Evolutionary conservation across 92 coral and sea anemone species (phyloP), one percentile per base, ranked within the genome.

Genomic region (Porites rus): DNA sequence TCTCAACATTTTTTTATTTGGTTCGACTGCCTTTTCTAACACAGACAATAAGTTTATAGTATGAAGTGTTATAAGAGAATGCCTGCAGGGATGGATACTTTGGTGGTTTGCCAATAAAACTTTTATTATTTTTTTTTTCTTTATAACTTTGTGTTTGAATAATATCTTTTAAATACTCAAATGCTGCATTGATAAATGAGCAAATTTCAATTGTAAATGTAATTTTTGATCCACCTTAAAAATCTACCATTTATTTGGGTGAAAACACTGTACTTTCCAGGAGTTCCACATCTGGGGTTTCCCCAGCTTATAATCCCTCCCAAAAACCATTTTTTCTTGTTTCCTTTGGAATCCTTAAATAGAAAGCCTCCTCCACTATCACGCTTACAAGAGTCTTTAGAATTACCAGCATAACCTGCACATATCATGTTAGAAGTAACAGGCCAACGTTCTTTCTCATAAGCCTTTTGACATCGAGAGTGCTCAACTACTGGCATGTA

Each of bases 271-370:
- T 93, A 97, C 82, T 97, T 97, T 17, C 98, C 99, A 13, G 93
- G 94, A 22, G 78, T 84, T 12, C 95, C 98, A 87, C 99, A 95
- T 59, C 61, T 79, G 8, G 99, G 98, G 64, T 95, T 82, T 4
- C 99, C 97, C 99, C 99, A 96, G 66, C 99, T 97, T 9, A 95
- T 92, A n/a, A 97, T 82, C 0, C 99, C 99, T 76, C 98, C 99
- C 10, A 97, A 80, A 70, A 97, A 92, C 97, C 98, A 97, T 21
- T 92, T 91, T 63, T 80, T 90, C 75, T 88, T 93, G 67, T 90
- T 90, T 50, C 88, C 77, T 38, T 86, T 77, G 70, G 86, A 60
- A 79, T 95, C 96, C 80, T 82, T 80, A 65, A 97, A 92, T 76
- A 93, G 70, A 88, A 95, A 97, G 14, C 98, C 98, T 10, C 99